phyloP scores from a whole-genome alignment of 64 coral and sea anemone genomes.

The Pocillopora verrucosa region DNA sequence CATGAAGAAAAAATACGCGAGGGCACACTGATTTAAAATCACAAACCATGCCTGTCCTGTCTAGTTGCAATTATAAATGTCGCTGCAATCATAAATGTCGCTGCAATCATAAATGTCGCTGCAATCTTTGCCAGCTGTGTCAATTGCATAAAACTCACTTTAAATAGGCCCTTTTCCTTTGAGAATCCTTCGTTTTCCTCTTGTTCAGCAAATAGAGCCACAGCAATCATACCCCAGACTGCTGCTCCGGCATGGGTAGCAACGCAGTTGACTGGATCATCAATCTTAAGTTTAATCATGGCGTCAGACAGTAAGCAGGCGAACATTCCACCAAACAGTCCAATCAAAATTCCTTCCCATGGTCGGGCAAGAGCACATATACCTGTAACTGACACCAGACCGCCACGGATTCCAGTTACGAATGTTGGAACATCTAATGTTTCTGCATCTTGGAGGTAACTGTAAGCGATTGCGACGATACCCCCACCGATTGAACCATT shows the following conservation, averaged over 20 bases:
- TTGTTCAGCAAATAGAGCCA: constrained; percentile 53
- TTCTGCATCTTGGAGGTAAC: constrained; percentile 44
- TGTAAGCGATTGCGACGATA: constrained; percentile 55
- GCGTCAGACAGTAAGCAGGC: constrained; percentile 63
- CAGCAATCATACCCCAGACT: constrained; percentile 68
- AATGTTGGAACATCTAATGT: constrained; percentile 47
- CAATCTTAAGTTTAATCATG: constrained; percentile 67
- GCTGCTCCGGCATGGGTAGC: constrained; percentile 62
- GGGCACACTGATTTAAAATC: too few species aligned
- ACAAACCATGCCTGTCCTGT: too few species aligned
- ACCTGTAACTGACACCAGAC: constrained; percentile 52
- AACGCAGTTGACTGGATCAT: constrained; percentile 72
- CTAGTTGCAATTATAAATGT: too few species aligned
- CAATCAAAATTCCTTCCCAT: constrained; percentile 67
- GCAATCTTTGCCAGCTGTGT: too few species aligned
- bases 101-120: too few species aligned
- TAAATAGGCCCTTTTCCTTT: constrained; percentile 17
- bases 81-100: too few species aligned
- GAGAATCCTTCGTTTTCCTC: constrained; percentile 57
- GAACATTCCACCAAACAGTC: constrained; percentile 56
- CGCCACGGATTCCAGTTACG: constrained; percentile 58
- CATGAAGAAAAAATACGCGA: too few species aligned
- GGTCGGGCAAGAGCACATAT: constrained; percentile 57
- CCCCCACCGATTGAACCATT: constrained; percentile 65
- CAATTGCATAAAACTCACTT: not conserved